Evolutionary conservation across 2,797 vertebrate species (phyloP).

Genomic region (Linurgus olivaceus): DNA sequence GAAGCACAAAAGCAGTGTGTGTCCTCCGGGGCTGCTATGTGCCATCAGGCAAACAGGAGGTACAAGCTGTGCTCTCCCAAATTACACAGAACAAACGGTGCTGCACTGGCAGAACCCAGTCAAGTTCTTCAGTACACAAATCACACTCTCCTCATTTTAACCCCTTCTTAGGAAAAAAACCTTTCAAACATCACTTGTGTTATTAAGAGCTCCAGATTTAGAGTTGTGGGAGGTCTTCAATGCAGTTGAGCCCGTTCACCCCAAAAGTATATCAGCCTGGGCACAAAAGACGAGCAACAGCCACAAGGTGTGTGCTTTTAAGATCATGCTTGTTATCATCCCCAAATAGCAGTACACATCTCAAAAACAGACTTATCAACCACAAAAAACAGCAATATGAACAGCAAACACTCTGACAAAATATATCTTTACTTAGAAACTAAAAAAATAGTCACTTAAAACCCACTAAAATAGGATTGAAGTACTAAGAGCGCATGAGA

Average conservation of each 20-base stretch:
- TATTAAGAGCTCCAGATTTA: neutral
- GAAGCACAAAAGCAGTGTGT: neutral
- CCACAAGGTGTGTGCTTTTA: neutral
- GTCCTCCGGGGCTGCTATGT: neutral
- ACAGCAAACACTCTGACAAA: neutral
- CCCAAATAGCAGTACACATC: neutral
- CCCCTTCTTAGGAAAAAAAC: neutral
- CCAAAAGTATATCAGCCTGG: neutral
- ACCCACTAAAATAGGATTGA: neutral
- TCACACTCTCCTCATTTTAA: neutral
- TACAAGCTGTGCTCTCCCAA: neutral
- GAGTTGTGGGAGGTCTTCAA: too few relatives aligned
- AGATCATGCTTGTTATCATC: rapidly evolving
- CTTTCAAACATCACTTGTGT: neutral
- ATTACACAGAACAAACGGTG: neutral
- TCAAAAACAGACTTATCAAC: neutral
- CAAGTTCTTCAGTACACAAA: neutral
- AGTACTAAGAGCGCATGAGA: neutral
- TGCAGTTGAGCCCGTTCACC: neutral
- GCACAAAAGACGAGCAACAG: neutral
- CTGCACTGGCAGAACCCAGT: neutral
- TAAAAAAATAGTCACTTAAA: neutral
- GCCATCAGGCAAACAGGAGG: neutral
- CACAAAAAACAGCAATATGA: neutral
- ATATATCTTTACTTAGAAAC: neutral